Evolutionary conservation across 2,113 vertebrate genomes (phyloP).

Genomic region (Isurus oxyrinchus): DNA sequence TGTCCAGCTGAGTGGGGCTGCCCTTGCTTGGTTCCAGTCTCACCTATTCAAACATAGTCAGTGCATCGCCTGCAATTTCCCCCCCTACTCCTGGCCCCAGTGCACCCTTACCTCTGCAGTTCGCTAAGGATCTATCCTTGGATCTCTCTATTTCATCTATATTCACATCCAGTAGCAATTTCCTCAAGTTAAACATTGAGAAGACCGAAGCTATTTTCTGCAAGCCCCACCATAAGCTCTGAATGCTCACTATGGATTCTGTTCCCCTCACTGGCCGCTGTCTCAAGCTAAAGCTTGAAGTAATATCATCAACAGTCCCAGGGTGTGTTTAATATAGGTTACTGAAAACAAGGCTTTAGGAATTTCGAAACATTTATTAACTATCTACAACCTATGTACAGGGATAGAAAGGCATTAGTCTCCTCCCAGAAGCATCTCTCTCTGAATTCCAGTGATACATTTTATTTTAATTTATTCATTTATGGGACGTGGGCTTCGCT

Average conservation of each 20-base stretch:
- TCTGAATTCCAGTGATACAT: too few species aligned
- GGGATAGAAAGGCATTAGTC: too few species aligned
- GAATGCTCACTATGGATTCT: background rate
- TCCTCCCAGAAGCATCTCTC: too few species aligned
- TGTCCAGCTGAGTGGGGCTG: background rate
- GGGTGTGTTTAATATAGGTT: too few species aligned
- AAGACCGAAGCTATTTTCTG: background rate
- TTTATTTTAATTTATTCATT: too few species aligned
- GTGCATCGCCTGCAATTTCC: background rate
- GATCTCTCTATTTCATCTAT: background rate
- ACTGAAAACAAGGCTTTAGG: too few species aligned
- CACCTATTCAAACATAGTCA: background rate
- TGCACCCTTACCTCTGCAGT: background rate
- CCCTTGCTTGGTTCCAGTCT: background rate
- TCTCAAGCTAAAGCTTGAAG: background rate
- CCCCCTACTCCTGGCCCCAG: too few species aligned
- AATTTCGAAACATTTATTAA: too few species aligned
- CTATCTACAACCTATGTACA: too few species aligned
- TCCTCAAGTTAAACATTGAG: background rate
- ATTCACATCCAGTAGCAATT: background rate
- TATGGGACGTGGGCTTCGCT: too few species aligned
- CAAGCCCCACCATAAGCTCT: background rate
- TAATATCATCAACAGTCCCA: background rate
- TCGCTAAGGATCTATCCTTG: background rate
- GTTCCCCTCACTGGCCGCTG: background rate